Evolutionary conservation across 2,888 invertebrate genomes (phyloP), one percentile per base, ranked within the genome.

Genomic region (Tricholauxania praeusta): DNA sequence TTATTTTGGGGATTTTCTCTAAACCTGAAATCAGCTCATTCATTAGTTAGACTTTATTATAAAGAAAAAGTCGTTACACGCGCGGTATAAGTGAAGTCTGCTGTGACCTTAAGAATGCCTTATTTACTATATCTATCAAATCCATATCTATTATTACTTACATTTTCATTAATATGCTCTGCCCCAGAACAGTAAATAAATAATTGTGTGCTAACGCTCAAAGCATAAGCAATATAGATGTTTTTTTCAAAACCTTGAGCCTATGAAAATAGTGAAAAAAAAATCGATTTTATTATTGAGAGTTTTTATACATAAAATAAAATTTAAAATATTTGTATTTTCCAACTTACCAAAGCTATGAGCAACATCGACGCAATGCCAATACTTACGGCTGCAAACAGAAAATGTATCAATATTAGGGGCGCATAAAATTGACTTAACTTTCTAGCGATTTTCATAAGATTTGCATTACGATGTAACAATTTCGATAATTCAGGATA

Each of bases 141-240:
- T n/a, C n/a, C n/a, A n/a, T n/a, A n/a, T 8, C 12, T 5, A 39
- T 3, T 28, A 2, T n/a, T n/a, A 53, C 39, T 67, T 67, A 67
- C 66, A 67, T 55, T 67, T 67, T 55, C 66, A 67, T 55, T 53
- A 12, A 67, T 28, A 55, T 67, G 39, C 39, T 67, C 66, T 5
- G 66, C 55, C 3, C 66, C 66, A n/a, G 66, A 67, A 47, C 66
- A 67, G 12, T 55, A 67, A 17, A 67, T 55, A 55, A 55, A 67
- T 39, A 67, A 39, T 14, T 67, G 53, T 0, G 66, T 67, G 28
- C 39, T 51, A 1, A 67, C 55, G 53, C 66, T 49, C 12, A 67
- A 28, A n/a, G 15, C 47, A 47, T 67, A 67, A 10, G 39, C 49
- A 17, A 67, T 53, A 32, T 67, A 67, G 32, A 67, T 67, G 10